Evolutionary conservation across 2,113 vertebrate genomes (phyloP).

Genomic region (Poecile atricapillus): DNA sequence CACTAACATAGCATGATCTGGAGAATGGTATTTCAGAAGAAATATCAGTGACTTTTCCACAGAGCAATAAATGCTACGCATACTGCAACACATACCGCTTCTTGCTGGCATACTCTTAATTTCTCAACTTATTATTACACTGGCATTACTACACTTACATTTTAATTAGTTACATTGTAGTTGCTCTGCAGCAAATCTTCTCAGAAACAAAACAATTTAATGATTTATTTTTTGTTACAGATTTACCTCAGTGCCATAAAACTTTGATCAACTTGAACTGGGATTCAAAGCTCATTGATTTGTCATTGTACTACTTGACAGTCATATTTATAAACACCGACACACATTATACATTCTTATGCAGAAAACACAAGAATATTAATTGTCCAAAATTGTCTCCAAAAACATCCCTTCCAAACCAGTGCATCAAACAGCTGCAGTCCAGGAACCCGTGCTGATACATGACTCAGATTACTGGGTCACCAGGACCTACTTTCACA

Average conservation of each 20-base stretch:
- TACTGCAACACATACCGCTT: not conserved
- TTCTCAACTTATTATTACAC: not conserved
- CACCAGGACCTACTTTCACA: not conserved
- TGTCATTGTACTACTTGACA: not conserved
- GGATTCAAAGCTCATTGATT: not conserved
- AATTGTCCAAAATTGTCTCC: not conserved
- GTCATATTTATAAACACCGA: not conserved
- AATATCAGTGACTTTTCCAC: not conserved
- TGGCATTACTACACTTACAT: not conserved
- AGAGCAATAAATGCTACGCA: not conserved
- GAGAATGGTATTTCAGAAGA: not conserved
- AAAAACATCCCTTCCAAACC: not conserved
- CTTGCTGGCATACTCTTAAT: not conserved
- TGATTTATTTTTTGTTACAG: not conserved
- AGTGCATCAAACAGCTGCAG: not conserved
- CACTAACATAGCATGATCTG: slow-evolving; percentile 83
- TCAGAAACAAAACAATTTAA: not conserved
- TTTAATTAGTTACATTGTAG: not conserved
- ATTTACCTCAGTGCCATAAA: not conserved
- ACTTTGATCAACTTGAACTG: not conserved
- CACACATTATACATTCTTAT: not conserved
- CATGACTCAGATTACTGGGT: not conserved
- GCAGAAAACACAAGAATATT: not conserved
- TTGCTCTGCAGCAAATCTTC: not conserved
- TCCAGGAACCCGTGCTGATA: not conserved